phyloP scores from a whole-genome alignment of 2,888 invertebrate species.

The Teleogryllus oceanicus region DNA sequence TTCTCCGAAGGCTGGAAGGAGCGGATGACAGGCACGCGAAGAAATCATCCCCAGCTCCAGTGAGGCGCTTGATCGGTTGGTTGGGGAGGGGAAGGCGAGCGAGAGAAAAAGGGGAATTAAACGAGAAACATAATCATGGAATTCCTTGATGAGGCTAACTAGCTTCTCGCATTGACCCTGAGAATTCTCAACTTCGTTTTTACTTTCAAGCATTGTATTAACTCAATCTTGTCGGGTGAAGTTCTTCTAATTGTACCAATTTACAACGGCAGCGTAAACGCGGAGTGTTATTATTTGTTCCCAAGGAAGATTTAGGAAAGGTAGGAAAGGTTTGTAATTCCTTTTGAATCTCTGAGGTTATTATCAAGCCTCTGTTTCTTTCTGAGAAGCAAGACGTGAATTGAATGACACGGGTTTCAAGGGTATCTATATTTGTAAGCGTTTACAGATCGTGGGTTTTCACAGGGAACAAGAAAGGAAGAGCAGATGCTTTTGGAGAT shows the following conservation, averaged over 20 bases:
- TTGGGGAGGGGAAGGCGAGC: background rate
- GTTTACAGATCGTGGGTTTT: background rate
- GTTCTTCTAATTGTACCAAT: slow-evolving; percentile 1
- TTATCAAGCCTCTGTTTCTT: background rate
- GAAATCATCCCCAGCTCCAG: background rate
- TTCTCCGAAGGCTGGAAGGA: background rate
- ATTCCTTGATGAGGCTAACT: background rate
- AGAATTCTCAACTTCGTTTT: background rate
- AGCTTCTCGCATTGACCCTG: slow-evolving; percentile 18
- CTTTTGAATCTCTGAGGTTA: background rate
- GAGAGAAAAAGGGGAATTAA: slow-evolving; percentile 18
- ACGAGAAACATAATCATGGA: slow-evolving; percentile 18
- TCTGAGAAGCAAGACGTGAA: background rate
- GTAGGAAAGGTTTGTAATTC: background rate
- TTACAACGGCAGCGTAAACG: background rate
- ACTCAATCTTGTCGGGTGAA: background rate
- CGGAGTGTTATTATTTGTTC: background rate
- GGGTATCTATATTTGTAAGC: slow-evolving; percentile 6
- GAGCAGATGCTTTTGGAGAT: background rate
- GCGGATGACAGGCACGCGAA: slow-evolving; percentile 1
- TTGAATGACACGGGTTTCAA: background rate
- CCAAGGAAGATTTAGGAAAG: background rate
- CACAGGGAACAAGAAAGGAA: background rate
- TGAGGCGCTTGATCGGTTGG: background rate
- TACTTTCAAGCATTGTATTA: slow-evolving; percentile 9